Base-by-base conservation (phyloP, 2,797 vertebrate genomes). In the Pseudopleuronectes americanus region DNA sequence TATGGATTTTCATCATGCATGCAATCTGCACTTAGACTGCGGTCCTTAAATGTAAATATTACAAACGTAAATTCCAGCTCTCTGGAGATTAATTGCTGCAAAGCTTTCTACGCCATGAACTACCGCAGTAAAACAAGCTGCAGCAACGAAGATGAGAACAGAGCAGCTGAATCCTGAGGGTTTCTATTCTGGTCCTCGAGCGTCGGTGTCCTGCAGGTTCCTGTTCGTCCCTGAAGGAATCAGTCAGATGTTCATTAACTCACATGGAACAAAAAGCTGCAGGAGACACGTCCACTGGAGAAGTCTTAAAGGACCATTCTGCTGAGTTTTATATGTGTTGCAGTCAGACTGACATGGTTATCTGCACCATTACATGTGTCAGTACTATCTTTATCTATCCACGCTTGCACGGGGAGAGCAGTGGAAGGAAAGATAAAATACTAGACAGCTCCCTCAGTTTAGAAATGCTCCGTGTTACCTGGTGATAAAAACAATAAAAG, bases 171-270 rank as follows among this genome's bases (percentile, higher is more conserved):
- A 3, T 14, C 55, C 21, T 0, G 14, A 31, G 54, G 55, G 67
- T 23, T 31, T 57, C 21, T 28, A 4, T 23, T 75, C 52, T 75
- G 55, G 31, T 74, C 60, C 53, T 56, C 2, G 14, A 53, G 68
- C 76, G 55, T 21, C 2, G 1, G 51, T 33, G 64, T 79, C 80
- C 76, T 77, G 76, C 71, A 73, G 82, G 61, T 79, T 82, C 71
- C 24, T 52, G 58, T 63, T 63, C 33, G n/a, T 56, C 58, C 68
- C 77, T 6, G 47, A 75, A 79, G 79, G 41, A 36, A 19, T 55
- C 45, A 0, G 72, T 59, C 51, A 64, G 71, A 69, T 68, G 73
- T 66, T 84, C 85, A 84, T 87, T 84, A 82, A 54, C 55, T 81
- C 59, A 63, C 71, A 57, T n/a, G 16, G 57, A 73, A 57, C 61